phyloP scores from a whole-genome alignment of 2,113 vertebrate species.

The Rhombomys opimus region DNA sequence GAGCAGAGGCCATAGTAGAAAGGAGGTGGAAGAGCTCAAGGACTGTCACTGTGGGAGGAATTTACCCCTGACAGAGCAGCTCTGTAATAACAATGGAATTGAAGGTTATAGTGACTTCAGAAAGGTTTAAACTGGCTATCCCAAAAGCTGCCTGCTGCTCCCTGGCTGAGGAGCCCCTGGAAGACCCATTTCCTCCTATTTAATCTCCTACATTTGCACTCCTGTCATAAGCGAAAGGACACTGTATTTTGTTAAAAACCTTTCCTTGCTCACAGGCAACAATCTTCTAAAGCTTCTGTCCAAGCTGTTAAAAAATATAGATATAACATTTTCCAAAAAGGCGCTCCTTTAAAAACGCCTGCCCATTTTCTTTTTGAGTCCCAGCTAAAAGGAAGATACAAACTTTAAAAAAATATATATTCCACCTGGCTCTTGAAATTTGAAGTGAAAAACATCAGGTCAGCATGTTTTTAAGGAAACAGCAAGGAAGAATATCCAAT shows the following conservation, averaged over 20 bases:
- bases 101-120: neutral
- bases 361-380: conserved; percentile 10
- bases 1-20: neutral
- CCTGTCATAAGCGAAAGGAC: neutral
- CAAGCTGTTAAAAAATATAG: conserved; percentile 61
- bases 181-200: rapidly evolving
- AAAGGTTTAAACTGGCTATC: rapidly evolving
- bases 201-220: neutral
- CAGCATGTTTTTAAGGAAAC: conserved; percentile 64
- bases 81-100: neutral
- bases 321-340: conserved; percentile 67
- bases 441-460: conserved; percentile 70
- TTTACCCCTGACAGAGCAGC: neutral
- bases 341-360: conserved; percentile 19
- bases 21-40: neutral
- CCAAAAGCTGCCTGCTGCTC: neutral
- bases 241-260: neutral
- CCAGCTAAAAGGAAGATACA: conserved; percentile 38
- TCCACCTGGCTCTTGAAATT: conserved; percentile 41
- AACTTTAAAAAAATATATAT: neutral
- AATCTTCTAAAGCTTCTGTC: conserved; percentile 43
- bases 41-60: neutral
- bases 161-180: neutral
- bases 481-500: neutral
- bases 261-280: conserved; percentile 24